A percentile compares a stretch with the other conserved stretches of the same genome.
These are phyloP conservation scores for Odocoileus virginianus DNA, from an alignment of 2,113 vertebrate genomes.

Conservation along the genomic window DNA sequence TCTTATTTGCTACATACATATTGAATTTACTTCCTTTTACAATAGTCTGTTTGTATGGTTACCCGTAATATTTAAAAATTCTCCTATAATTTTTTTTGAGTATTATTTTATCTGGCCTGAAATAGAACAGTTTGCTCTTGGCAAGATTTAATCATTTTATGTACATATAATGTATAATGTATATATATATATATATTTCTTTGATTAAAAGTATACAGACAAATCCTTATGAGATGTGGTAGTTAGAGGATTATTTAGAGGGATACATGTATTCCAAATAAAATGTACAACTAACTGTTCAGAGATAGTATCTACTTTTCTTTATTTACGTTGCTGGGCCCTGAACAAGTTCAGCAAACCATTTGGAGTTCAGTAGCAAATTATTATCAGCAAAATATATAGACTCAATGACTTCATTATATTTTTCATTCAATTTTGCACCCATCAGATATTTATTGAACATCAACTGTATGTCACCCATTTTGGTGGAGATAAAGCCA, in stretches of 20 bases:
- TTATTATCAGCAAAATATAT: background rate
- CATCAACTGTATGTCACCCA: background rate
- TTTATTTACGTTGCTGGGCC: background rate
- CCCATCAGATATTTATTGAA: background rate
- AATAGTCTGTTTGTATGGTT: background rate
- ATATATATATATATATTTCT: background rate
- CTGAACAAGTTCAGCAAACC: background rate
- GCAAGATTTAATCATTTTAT: background rate
- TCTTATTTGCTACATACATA: background rate
- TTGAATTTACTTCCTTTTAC: background rate
- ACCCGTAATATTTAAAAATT: background rate
- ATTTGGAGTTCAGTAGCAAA: background rate
- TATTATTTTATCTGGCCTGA: background rate
- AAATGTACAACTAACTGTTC: background rate
- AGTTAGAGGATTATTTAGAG: background rate
- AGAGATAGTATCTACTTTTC: background rate
- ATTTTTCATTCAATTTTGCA: background rate
- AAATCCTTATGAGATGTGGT: background rate
- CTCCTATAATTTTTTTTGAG: background rate
- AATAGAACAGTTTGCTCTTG: background rate
- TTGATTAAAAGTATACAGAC: background rate
- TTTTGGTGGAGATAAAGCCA: background rate
- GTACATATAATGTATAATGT: background rate
- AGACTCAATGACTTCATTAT: background rate
- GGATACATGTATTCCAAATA: background rate